These are phyloP conservation scores for Gallinago nigripennis DNA, from an alignment of 2,797 vertebrate species.

Conservation along the genomic window DNA sequence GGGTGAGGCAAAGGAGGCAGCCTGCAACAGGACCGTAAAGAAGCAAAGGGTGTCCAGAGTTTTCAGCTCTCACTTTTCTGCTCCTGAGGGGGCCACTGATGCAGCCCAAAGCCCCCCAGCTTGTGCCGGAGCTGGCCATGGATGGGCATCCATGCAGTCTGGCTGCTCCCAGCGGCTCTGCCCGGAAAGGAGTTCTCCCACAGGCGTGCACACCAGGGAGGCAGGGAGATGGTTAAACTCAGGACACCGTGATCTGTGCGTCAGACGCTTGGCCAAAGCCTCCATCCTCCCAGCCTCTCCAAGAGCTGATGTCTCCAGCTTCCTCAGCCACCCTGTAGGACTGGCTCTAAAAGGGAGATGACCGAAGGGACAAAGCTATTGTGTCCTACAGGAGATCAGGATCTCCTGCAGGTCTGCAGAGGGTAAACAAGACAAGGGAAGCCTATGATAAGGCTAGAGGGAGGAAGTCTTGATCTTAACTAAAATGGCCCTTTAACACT, in stretches of 20 bases:
- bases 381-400: background rate
- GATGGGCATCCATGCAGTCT: background rate
- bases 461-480: background rate
- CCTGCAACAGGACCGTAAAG: background rate
- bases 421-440: background rate
- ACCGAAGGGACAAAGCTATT: background rate
- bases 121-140: background rate
- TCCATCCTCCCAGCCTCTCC: background rate
- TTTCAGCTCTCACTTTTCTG: background rate
- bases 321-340: background rate
- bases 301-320: background rate
- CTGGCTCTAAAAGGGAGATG: slow-evolving; percentile 7
- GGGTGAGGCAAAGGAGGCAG: background rate
- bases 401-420: background rate
- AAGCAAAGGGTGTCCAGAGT: background rate
- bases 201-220: background rate
- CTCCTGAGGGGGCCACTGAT: fast-evolving
- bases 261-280: slow-evolving; percentile 46
- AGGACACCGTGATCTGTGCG: background rate
- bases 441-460: background rate
- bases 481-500: background rate
- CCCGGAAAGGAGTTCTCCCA: background rate
- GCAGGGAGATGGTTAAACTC: background rate
- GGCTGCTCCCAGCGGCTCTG: background rate
- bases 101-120: background rate